Evolutionary conservation across 1,140 invertebrate genomes (phyloP).

Genomic region (Calycopis cecrops): DNA sequence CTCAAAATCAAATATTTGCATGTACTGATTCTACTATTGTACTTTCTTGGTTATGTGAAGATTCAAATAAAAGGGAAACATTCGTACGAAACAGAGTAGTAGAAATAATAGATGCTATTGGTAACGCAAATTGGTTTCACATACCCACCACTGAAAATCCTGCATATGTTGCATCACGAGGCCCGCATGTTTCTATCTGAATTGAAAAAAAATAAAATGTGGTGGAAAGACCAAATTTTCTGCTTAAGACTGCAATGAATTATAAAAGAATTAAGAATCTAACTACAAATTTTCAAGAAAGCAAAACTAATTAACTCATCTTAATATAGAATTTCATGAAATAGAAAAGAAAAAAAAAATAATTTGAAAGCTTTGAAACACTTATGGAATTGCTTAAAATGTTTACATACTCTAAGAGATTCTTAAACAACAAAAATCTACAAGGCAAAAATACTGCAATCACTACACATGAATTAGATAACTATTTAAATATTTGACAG

Average conservation of each 20-base stretch:
- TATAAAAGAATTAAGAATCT: constrained; percentile 17
- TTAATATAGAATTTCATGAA: constrained; percentile 6
- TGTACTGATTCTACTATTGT: constrained; percentile 26
- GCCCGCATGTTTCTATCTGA: constrained; percentile 9
- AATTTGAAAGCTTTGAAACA: constrained; percentile 18
- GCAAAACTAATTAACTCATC: constrained; percentile 4
- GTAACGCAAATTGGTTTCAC: constrained; percentile 21
- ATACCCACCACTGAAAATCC: constrained; percentile 23
- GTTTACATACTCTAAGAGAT: constrained; percentile 20
- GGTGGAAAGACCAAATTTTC: constrained; percentile 18
- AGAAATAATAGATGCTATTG: too few species aligned
- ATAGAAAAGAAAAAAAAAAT: too few species aligned
- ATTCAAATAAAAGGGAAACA: constrained; percentile 22
- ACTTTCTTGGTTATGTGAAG: constrained; percentile 23
- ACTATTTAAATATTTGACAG: constrained; percentile 15
- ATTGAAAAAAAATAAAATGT: constrained; percentile 14
- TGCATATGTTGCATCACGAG: constrained; percentile 23
- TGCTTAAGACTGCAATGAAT: not conserved
- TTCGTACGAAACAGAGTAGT: constrained; percentile 24
- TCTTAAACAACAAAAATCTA: constrained; percentile 12
- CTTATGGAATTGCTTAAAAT: constrained; percentile 22
- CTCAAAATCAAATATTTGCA: constrained; percentile 15
- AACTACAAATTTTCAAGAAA: constrained; percentile 13
- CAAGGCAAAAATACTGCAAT: not conserved
- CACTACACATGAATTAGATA: constrained; percentile 14